Evolutionary conservation across 37 sponge, comb jelly and placozoan genomes (phyloP).

Genomic region (Spongilla lacustris): DNA sequence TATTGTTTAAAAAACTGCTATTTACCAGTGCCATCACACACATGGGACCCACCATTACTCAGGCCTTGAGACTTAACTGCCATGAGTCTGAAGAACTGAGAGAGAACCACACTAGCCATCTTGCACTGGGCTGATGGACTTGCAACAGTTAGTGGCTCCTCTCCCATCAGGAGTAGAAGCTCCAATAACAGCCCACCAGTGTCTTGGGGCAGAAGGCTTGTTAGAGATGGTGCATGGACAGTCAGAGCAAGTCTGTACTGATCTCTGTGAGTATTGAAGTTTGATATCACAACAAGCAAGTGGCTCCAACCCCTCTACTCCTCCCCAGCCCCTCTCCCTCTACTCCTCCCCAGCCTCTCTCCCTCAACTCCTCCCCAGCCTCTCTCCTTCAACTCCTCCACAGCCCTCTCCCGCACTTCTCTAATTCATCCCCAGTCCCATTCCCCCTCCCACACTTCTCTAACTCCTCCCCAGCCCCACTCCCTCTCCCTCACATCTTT

Average conservation of each 20-base stretch:
- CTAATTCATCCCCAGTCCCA: too few species aligned
- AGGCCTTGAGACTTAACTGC: neutral
- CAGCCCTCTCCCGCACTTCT: too few species aligned
- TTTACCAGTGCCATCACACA: too few species aligned
- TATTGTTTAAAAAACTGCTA: too few species aligned
- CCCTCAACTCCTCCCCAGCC: neutral
- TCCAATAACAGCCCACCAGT: neutral
- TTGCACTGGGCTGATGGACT: neutral
- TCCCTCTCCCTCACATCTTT: too few species aligned
- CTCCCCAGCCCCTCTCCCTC: neutral
- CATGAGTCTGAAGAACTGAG: neutral
- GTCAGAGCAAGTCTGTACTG: neutral
- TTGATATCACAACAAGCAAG: neutral
- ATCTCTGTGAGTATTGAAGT: neutral
- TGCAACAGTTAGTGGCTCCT: neutral
- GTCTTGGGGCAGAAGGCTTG: neutral
- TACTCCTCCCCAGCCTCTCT: neutral
- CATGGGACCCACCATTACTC: neutral
- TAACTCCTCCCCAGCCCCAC: too few species aligned
- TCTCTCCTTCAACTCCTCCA: too few species aligned
- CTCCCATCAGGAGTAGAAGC: neutral
- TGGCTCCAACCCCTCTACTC: neutral
- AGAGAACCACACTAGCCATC: neutral
- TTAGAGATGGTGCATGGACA: neutral
- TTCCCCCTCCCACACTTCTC: too few species aligned